Percentiles rank a stretch among this genome's conserved stretches.
Conservation (phyloP, 2,113 vertebrate genomes). For the Dendropsophus ebraccatus region DNA sequence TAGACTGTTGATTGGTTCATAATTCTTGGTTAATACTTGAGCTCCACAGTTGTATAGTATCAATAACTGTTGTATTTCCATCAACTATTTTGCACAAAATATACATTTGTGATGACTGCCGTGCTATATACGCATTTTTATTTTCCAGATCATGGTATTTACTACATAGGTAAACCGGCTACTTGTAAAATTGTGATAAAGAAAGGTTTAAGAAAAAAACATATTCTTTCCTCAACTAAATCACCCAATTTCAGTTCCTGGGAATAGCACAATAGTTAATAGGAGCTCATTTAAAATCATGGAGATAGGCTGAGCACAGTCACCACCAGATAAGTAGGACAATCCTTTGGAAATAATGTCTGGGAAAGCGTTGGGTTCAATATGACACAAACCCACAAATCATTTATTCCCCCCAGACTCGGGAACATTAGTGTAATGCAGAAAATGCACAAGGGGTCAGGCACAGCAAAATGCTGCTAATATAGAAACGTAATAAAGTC, state of each 20-base stretch:
- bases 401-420: slow-evolving; percentile 58
- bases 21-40: not conserved
- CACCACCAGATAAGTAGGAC: slow-evolving; percentile 50
- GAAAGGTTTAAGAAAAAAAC: slow-evolving; percentile 2
- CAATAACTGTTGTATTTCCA: not conserved
- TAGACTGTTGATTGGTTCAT: not conserved
- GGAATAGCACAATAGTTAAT: slow-evolving; percentile 43
- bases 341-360: slow-evolving; percentile 47
- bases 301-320: slow-evolving; percentile 21
- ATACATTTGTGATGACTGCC: not conserved
- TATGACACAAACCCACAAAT: slow-evolving; percentile 59
- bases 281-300: slow-evolving; percentile 42
- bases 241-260: slow-evolving; percentile 41
- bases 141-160: not conserved
- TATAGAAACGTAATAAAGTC: slow-evolving; percentile 58
- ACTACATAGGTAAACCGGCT: slow-evolving; percentile 1
- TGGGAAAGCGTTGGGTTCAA: slow-evolving; percentile 51
- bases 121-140: not conserved
- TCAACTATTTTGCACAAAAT: not conserved
- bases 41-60: not conserved
- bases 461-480: slow-evolving; percentile 54
- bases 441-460: slow-evolving; percentile 59
- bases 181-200: slow-evolving; percentile 4
- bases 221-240: slow-evolving; percentile 25
- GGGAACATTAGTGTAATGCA: slow-evolving; percentile 55